These are phyloP conservation scores for Tortrix viridana DNA, from an alignment of 2,888 invertebrate genomes.

Conservation along the genomic window DNA sequence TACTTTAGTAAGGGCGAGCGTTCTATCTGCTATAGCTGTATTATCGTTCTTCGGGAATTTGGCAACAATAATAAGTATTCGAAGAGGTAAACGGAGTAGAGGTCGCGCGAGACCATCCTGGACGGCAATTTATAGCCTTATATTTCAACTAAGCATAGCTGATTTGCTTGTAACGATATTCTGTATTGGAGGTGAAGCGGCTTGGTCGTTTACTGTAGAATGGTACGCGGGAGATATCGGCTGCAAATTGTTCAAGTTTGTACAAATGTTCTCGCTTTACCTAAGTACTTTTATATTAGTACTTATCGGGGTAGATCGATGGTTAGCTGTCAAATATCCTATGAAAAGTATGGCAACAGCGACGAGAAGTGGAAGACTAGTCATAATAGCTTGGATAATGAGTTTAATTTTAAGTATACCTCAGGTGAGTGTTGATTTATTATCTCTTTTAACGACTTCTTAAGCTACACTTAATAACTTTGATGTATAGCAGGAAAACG, in stretches of 20 bases:
- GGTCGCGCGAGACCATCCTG: conserved; percentile 85
- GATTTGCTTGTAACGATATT: conserved; percentile 92
- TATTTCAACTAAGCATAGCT: conserved; percentile 92
- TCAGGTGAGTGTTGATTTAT: conserved; percentile 86
- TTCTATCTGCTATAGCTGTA: conserved; percentile 88
- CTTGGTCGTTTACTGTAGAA: conserved; percentile 91
- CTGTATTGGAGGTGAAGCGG: conserved; percentile 91
- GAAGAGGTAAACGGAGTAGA: conserved; percentile 84
- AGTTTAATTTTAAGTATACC: conserved; percentile 91
- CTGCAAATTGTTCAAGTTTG: conserved; percentile 92
- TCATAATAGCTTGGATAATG: conserved; percentile 88
- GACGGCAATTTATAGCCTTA: conserved; percentile 90
- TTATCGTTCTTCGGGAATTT: conserved; percentile 90
- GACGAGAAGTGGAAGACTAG: conserved; percentile 87
- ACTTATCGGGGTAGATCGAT: conserved; percentile 92
- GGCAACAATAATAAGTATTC: conserved; percentile 90
- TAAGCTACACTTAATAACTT: conserved; percentile 21
- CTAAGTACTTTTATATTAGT: conserved; percentile 93
- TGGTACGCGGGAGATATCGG: conserved; percentile 91
- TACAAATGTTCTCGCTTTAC: conserved; percentile 92
- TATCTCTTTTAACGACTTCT: no score
- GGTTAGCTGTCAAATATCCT: conserved; percentile 92
- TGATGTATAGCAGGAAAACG: conserved; percentile 7
- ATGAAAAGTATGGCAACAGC: conserved; percentile 88
- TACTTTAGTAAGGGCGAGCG: conserved; percentile 86